Base-by-base conservation (phyloP, 2,888 invertebrate species). In the Platycheirus rosarum region DNA sequence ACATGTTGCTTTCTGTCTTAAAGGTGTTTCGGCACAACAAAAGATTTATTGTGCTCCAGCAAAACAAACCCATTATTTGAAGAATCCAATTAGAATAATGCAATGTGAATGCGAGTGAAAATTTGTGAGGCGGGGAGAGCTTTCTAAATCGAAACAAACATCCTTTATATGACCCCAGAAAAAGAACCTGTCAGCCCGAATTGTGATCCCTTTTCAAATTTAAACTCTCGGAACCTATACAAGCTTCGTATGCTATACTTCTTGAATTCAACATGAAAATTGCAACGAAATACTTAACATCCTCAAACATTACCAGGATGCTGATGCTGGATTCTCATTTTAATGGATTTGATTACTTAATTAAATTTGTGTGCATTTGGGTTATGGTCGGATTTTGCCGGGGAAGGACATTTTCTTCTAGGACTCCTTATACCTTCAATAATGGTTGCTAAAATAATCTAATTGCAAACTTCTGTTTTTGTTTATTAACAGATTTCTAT, bases 381-480 rank as follows among this genome's bases (percentile, higher is more conserved):
- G 46, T 66, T 49, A 49, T 26, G 29, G 37, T 46, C 14, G 60
- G 6, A 1, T 48, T 14, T 69, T 29, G 16, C 14, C 37, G 13
- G 32, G 18, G 7, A 29, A 26, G 32, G 51, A 48, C 20, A 46
- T 60, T 18, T 48, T 75, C 70, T 75, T 77, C 37, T 55, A 9
- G 11, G 7, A n/a, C 11, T 8, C 0, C 6, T 2, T 8, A n/a
- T 23, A 48, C 48, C 14, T n/a, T n/a, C n/a, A n/a, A n/a, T n/a
- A n/a, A 46, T 46, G 35, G 69, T 29, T 70, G 49, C 71, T 68
- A 62, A 35, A 84, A 74, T 84, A 84, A 84, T 84, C 84, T 84
- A 84, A 84, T 84, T 84, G 84, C 84, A 84, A 84, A 84, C 73
- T 84, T 84, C 84, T 84, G 84, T 84, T 84, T 84, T 84, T 84